A percentile compares a stretch with the other conserved stretches of the same genome.
Evolutionary conservation across 2,113 vertebrate species (phyloP).

Genomic region (Hoplias malabaricus): DNA sequence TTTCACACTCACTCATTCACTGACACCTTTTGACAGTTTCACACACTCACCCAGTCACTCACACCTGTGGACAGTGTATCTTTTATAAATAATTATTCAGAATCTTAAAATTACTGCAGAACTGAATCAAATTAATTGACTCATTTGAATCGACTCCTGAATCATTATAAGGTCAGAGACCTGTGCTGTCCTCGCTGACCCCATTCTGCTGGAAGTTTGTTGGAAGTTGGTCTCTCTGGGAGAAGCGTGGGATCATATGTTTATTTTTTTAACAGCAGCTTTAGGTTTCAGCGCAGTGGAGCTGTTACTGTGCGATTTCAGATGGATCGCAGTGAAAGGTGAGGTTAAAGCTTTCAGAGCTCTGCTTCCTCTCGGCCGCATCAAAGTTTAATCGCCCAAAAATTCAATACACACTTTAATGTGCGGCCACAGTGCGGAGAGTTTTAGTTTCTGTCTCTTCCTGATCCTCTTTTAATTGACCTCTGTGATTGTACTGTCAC

Average conservation of each 20-base stretch:
- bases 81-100: too few relatives aligned
- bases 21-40: too few relatives aligned
- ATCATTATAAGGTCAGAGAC: not conserved
- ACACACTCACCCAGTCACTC: too few relatives aligned
- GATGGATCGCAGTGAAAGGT: not conserved
- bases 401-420: slow-evolving; percentile 10
- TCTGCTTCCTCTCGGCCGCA: not conserved
- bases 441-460: slow-evolving; percentile 12
- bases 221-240: not conserved
- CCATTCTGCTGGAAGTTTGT: not conserved
- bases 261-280: not conserved
- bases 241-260: not conserved
- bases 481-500: slow-evolving; percentile 18
- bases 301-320: not conserved
- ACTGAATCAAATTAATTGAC: too few relatives aligned
- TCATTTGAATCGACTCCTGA: not conserved
- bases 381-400: not conserved
- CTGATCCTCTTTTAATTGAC: slow-evolving; percentile 50
- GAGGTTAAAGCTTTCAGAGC: slow-evolving; percentile 1
- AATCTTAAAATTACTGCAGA: too few relatives aligned
- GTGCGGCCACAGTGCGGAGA: not conserved
- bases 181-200: not conserved
- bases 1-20: too few relatives aligned
- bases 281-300: not conserved
- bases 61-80: too few relatives aligned